These are phyloP conservation scores for Linepithema humile DNA, from an alignment of 1,140 invertebrate species.

Conservation along the genomic window DNA sequence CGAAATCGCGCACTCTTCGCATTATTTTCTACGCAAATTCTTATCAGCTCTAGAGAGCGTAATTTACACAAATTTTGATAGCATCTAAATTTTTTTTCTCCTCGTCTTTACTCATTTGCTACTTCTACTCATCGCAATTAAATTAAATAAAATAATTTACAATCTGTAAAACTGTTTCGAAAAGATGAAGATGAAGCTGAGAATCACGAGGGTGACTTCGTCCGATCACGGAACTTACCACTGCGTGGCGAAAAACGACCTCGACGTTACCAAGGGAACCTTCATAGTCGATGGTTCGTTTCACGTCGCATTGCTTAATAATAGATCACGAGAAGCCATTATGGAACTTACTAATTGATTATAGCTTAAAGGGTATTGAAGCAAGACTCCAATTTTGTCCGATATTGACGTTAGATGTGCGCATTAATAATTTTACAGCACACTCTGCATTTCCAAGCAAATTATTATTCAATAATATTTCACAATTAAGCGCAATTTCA, in stretches of 20 bases:
- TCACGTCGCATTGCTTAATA: background rate
- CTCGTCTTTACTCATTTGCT: background rate
- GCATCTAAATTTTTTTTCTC: background rate
- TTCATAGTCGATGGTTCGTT: slow-evolving; percentile 89
- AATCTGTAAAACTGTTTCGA: slow-evolving; percentile 4
- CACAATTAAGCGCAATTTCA: background rate
- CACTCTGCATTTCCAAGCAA: background rate
- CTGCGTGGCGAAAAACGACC: slow-evolving; percentile 93
- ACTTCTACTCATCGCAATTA: background rate
- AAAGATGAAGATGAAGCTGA: slow-evolving; percentile 89
- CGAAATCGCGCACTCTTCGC: background rate
- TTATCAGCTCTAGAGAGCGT: background rate
- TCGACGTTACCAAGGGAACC: slow-evolving; percentile 90
- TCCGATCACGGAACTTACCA: slow-evolving; percentile 91
- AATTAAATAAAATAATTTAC: too few relatives aligned
- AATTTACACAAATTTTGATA: background rate
- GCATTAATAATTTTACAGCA: background rate
- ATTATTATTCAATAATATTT: background rate
- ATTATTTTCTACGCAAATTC: background rate
- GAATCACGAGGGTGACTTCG: slow-evolving; percentile 87
- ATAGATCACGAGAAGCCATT: slow-evolving; percentile 2
- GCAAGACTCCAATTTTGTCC: background rate
- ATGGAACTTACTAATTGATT: slow-evolving; percentile 14
- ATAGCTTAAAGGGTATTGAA: background rate
- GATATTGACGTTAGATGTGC: background rate